phyloP scores from a whole-genome alignment of 1,140 invertebrate genomes.

The Euura saliciscinereae region DNA sequence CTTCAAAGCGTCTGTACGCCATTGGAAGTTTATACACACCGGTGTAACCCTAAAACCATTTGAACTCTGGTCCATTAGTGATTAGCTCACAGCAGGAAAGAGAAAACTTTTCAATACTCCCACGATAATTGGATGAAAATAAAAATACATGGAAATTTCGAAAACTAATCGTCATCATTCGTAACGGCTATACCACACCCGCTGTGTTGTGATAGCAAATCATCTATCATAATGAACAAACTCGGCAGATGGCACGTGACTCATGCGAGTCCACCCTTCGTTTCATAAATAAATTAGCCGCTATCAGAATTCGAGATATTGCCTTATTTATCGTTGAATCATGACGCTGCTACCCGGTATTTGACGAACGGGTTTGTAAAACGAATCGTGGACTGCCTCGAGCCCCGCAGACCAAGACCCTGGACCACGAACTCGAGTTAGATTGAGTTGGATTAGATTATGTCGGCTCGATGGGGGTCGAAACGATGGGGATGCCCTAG shows the following conservation, averaged over 20 bases:
- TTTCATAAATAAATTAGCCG: constrained; percentile 58
- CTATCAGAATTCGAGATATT: constrained; percentile 52
- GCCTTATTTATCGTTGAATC: constrained; percentile 49
- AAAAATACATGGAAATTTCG: neutral
- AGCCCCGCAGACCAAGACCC: neutral
- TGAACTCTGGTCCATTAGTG: constrained; percentile 4
- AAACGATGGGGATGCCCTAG: constrained; percentile 23
- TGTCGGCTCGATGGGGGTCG: constrained; percentile 26
- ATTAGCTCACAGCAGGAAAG: neutral
- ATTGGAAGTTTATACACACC: neutral
- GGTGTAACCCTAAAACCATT: neutral
- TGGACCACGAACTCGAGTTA: constrained; percentile 21
- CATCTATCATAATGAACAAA: constrained; percentile 10
- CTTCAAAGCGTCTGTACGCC: neutral
- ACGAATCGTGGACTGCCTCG: neutral
- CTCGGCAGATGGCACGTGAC: constrained; percentile 59
- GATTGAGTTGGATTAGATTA: constrained; percentile 18
- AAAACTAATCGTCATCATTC: neutral
- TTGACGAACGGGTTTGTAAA: neutral
- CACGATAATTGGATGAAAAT: no score
- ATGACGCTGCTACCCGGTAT: constrained; percentile 40
- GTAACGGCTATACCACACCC: neutral
- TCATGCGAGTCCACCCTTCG: constrained; percentile 37
- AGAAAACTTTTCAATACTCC: no score
- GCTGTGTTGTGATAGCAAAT: constrained; percentile 10